phyloP scores from a whole-genome alignment of 2,797 vertebrate species.

The Pristis pectinata region DNA sequence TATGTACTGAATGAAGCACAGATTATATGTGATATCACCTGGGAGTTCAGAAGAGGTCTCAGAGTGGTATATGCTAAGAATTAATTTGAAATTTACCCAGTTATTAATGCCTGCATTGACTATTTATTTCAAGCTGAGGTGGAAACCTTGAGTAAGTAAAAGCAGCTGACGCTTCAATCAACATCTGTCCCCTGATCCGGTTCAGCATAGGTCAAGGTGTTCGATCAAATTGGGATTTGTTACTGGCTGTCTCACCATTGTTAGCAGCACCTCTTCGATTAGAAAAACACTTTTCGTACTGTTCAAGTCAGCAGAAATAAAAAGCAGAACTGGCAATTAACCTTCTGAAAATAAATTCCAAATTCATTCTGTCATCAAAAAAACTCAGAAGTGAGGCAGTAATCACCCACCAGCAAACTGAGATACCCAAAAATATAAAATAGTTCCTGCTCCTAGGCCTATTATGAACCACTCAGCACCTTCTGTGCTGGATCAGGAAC shows the following conservation, averaged over 20 bases:
- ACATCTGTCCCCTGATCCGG: background rate
- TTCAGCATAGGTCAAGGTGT: too few relatives aligned
- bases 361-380: constrained; percentile 17
- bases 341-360: background rate
- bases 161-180: background rate
- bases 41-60: background rate
- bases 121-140: background rate
- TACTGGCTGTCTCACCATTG: background rate
- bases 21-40: background rate
- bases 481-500: background rate
- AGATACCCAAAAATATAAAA: background rate
- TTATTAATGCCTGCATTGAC: background rate
- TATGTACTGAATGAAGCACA: background rate
- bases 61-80: background rate
- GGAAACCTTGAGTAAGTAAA: background rate
- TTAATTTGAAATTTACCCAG: background rate
- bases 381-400: background rate
- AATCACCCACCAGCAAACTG: background rate
- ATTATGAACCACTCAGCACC: background rate
- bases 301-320: background rate
- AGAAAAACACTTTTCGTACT: background rate
- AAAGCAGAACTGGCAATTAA: constrained; percentile 3
- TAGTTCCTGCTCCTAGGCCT: background rate
- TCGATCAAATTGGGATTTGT: background rate
- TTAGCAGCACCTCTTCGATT: background rate